Evolutionary conservation across 2,797 vertebrate genomes (phyloP).

Genomic region (Tamandua tetradactyla): DNA sequence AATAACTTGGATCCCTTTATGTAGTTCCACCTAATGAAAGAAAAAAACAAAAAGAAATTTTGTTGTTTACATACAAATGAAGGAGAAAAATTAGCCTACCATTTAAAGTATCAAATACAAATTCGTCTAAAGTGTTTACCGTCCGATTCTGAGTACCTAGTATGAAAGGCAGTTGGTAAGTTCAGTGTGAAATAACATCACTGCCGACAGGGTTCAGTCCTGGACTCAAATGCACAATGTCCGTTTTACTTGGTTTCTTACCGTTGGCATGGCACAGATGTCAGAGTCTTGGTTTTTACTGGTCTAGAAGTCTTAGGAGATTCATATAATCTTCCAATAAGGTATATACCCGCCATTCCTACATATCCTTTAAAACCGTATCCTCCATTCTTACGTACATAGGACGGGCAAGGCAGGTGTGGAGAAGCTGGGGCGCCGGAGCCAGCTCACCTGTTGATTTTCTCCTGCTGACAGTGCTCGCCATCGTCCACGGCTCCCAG

Average conservation of each 20-base stretch:
- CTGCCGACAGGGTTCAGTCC: background rate
- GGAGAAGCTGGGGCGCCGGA: fast-evolving
- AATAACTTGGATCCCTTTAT: conserved; percentile 94
- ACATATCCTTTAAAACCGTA: background rate
- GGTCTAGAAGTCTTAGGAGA: background rate
- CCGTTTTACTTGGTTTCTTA: background rate
- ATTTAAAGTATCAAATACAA: background rate
- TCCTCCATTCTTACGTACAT: background rate
- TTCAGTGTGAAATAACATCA: background rate
- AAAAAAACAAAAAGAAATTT: conserved; percentile 39
- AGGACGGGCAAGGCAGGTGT: fast-evolving
- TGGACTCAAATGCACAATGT: background rate
- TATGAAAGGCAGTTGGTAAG: background rate
- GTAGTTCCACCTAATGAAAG: conserved; percentile 90
- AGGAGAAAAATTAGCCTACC: background rate
- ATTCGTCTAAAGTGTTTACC: background rate
- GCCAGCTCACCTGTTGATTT: conserved; percentile 92
- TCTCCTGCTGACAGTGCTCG: conserved; percentile 95
- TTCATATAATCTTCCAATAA: background rate
- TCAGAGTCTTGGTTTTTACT: background rate
- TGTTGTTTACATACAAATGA: background rate
- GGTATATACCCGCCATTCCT: background rate
- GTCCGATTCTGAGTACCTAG: background rate
- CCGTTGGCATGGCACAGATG: background rate
- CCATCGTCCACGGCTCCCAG: conserved; percentile 94